A percentile compares a stretch with the other conserved stretches of the same genome.
phyloP scores from a whole-genome alignment of 92 coral and sea anemone genomes.

The Actinernus sp. region DNA sequence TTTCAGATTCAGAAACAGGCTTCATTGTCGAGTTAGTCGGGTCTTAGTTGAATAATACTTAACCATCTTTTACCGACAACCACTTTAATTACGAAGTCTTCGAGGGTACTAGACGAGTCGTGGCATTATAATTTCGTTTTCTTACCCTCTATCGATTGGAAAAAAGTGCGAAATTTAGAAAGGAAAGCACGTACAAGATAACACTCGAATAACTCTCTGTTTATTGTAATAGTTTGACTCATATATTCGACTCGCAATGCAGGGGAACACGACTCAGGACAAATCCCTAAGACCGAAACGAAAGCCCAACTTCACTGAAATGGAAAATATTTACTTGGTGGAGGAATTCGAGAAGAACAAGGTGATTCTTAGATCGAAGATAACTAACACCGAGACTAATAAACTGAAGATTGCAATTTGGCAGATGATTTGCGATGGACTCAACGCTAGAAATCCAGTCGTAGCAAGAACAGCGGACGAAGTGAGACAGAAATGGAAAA shows the following conservation, averaged over 20 bases:
- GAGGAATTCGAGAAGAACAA: constrained; percentile 74
- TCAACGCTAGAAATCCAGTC: constrained; percentile 65
- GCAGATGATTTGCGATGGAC: constrained; percentile 74
- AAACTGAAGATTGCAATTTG: constrained; percentile 76
- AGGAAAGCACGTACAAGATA: too few relatives aligned
- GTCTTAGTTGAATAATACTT: constrained; percentile 30
- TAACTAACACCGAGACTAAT: constrained; percentile 74
- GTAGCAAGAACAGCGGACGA: constrained; percentile 79
- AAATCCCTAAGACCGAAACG: constrained; percentile 39
- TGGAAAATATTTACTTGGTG: constrained; percentile 77
- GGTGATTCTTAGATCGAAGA: constrained; percentile 67
- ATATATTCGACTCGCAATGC: too few relatives aligned
- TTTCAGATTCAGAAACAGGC: background rate
- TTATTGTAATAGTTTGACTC: too few relatives aligned
- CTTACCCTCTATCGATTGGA: too few relatives aligned
- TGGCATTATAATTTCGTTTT: too few relatives aligned
- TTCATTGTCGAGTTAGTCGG: constrained; percentile 31
- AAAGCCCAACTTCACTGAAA: constrained; percentile 89
- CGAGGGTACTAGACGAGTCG: too few relatives aligned
- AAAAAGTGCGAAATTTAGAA: too few relatives aligned
- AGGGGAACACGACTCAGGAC: too few relatives aligned
- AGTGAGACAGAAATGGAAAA: constrained; percentile 83
- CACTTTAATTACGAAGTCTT: too few relatives aligned
- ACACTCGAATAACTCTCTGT: too few relatives aligned
- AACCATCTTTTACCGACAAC: too few relatives aligned